Base-by-base conservation (phyloP, 2,797 vertebrate genomes). In the Streptopelia turtur region DNA sequence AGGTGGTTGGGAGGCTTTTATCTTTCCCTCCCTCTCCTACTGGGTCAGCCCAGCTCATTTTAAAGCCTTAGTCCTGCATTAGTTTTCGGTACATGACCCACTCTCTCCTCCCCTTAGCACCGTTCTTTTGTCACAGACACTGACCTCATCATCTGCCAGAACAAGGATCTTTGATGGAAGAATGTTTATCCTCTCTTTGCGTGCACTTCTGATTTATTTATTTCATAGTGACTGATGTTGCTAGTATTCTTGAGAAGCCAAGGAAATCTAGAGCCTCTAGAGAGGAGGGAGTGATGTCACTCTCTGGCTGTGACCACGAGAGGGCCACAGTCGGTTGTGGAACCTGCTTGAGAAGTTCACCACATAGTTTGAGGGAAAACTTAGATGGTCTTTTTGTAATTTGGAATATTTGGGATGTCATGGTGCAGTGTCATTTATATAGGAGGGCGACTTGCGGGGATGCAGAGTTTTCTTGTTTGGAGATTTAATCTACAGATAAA, bases 241-340 rank as follows among this genome's bases (percentile, higher is more conserved):
- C 43, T 31, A 8, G 25, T 11, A 0, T 68, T 69, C 37, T 47
- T 65, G 47, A 13, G 5, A 10, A 72, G 68, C 45, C 66, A 10
- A 18, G 69, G 8, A 59, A 17, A 3, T 33, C 21, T 18, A 10
- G 49, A 75, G 43, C n/a, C 55, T 49, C 43, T 35, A 3, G 81
- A 31, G 84, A 39, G 61, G 13, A 31, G 30, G 63, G 56, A 47
- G 5, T 33, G 82, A 8, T 89, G 82, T 69, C 94, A 59, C 50
- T 27, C 80, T 30, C 79, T 55, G 89, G 71, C 89, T 95, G 68
- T 68, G 61, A 87, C 94, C 95, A 96, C 94, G 82, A 97, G 95
- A 69, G 94, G 95, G 93, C 95, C 83, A 80, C 89, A 92, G 89
- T 1, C 65, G 96, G 94, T 92, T 80, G 87, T 74, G 60, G 70